Percentiles rank a stretch among this genome's conserved stretches.
phyloP scores from a whole-genome alignment of 2,113 vertebrate genomes.

The Bubo scandiacus region DNA sequence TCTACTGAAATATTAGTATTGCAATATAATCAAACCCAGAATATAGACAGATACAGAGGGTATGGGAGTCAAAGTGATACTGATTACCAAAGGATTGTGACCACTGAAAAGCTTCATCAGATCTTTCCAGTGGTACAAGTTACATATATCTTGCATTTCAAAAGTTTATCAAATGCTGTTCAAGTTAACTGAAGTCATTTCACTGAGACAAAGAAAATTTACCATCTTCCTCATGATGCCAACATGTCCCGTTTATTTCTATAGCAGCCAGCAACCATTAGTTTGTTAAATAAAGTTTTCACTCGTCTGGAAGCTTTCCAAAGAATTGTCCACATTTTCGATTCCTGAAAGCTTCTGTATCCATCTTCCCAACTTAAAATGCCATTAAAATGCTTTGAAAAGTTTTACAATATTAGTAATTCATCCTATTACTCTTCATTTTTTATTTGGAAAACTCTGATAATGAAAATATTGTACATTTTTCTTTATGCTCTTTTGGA shows the following conservation, averaged over 20 bases:
- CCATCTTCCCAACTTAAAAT: background rate
- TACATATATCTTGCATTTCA: background rate
- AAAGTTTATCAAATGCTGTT: background rate
- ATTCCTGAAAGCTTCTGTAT: background rate
- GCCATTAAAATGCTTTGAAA: background rate
- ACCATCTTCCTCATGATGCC: background rate
- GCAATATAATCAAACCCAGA: background rate
- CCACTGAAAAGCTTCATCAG: background rate
- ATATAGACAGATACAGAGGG: background rate
- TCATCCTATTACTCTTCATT: background rate
- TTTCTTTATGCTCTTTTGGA: background rate
- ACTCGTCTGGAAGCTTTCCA: background rate
- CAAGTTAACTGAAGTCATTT: background rate
- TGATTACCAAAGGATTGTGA: background rate
- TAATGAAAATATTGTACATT: background rate
- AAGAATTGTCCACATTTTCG: background rate
- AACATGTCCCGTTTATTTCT: background rate
- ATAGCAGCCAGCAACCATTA: background rate
- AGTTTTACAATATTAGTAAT: background rate
- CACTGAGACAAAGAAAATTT: background rate
- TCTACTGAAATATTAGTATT: background rate
- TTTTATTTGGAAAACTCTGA: background rate
- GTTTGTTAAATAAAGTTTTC: background rate
- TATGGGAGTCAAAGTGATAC: background rate
- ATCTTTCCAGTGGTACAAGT: background rate